Percentiles rank a stretch among this genome's conserved stretches.
phyloP scores from a whole-genome alignment of 2,888 invertebrate genomes.

The Calameuta idolon region DNA sequence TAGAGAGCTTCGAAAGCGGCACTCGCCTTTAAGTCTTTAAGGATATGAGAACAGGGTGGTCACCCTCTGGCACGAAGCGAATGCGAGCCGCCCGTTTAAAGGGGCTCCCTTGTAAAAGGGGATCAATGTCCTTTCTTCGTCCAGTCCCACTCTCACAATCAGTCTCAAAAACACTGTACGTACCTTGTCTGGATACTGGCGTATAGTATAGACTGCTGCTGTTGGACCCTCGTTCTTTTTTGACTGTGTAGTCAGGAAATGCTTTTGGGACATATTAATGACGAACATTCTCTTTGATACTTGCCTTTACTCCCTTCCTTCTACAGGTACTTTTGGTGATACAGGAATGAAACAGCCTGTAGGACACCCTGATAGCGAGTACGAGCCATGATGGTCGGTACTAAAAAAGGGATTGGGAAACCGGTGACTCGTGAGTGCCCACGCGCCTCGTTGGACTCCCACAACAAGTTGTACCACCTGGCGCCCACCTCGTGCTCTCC shows the following conservation, averaged over 20 bases:
- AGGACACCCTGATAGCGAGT: neutral
- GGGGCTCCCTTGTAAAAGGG: neutral
- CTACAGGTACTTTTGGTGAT: neutral
- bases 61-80: neutral
- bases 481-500: slow-evolving; percentile 55
- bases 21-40: neutral
- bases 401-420: neutral
- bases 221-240: neutral
- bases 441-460: slow-evolving; percentile 36
- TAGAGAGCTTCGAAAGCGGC: neutral
- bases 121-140: neutral
- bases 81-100: neutral
- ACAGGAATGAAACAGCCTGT: neutral
- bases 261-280: neutral
- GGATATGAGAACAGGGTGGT: neutral
- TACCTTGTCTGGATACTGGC: neutral
- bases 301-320: neutral
- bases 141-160: neutral
- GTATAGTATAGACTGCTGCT: neutral
- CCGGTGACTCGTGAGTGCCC: slow-evolving; percentile 17
- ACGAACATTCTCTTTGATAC: neutral
- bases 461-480: slow-evolving; percentile 57
- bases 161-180: neutral
- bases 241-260: neutral
- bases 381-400: neutral